Conservation (phyloP, 2,797 vertebrate species). For the Austrolebias charrua region DNA sequence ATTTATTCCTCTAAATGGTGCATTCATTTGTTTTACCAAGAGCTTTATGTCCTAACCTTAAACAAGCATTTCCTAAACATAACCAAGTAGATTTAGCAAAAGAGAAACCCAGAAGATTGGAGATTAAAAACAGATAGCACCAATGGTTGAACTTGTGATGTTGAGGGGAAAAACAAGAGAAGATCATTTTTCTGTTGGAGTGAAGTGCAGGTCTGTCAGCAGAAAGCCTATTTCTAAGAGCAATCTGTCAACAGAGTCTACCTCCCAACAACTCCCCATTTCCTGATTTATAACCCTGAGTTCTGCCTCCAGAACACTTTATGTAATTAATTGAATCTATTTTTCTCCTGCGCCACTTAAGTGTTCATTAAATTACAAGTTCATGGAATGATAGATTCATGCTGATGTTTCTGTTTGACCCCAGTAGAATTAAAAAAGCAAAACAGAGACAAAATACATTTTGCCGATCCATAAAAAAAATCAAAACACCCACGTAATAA, state of each 20-base stretch:
- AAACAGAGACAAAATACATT: not conserved
- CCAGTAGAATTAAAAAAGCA: not conserved
- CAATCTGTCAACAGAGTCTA: slow-evolving; percentile 1
- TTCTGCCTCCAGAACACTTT: not conserved
- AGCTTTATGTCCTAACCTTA: no score
- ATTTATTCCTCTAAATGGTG: no score
- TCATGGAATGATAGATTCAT: not conserved
- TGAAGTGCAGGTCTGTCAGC: not conserved
- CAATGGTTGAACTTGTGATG: not conserved
- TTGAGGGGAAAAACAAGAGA: not conserved
- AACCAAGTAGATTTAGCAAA: no score
- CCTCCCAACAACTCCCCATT: not conserved
- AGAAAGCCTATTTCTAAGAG: not conserved
- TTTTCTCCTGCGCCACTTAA: not conserved
- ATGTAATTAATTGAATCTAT: not conserved
- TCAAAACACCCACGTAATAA: not conserved
- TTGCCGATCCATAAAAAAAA: not conserved
- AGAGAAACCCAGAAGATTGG: no score
- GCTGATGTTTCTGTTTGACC: not conserved
- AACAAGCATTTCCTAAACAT: no score
- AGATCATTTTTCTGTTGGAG: not conserved
- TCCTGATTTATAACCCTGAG: not conserved
- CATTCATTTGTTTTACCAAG: no score
- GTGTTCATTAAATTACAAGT: not conserved
- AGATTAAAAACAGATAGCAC: no score